Evolutionary conservation across 2,888 invertebrate genomes (phyloP), one percentile per base, ranked within the genome.

Genomic region (Monoplex corrugatus): DNA sequence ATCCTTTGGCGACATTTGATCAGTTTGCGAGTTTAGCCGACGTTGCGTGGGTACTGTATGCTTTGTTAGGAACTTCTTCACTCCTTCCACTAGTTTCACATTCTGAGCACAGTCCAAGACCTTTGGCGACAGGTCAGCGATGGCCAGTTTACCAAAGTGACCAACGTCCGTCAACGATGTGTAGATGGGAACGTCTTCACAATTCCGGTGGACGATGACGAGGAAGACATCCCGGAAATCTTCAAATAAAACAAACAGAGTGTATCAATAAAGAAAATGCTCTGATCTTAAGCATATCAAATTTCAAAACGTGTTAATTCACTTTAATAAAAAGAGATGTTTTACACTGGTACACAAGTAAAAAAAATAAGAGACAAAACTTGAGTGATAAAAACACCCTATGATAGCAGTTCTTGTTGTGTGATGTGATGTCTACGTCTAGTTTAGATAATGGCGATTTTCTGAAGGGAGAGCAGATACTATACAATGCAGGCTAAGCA

Each of bases 61-160:
- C 32, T 45, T 82, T 43, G 28, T 80, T n/a, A 82, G n/a, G 82
- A 82, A 82, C 45, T 43, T 82, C 32, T 44, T 44, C n/a, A 82
- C 43, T 23, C n/a, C 32, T 0, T 82, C 32, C 8, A 45, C 82
- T n/a, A 82, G n/a, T 43, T 23, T 45, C n/a, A 2, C 8, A 44
- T 43, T 82, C 6, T 44, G 82, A 19, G 82, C 44, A n/a, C n/a
- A 32, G 28, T 45, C 45, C 32, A 32, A 3, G 10, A 82, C 82
- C 0, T 10, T 43, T 32, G 32, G n/a, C 16, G 44, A 43, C 0
- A 32, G 16, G n/a, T 82, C 82, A 3, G 28, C 23, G 40, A 28
- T 78, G 78, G 78, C 10, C 19, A 78, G 40, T 3, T 23, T 78
- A 23, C 78, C 78, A 40, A 8, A 13, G 40, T 40, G 28, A n/a